Conservation (phyloP, 2,113 vertebrate genomes). For the Ardeotis arabs region DNA sequence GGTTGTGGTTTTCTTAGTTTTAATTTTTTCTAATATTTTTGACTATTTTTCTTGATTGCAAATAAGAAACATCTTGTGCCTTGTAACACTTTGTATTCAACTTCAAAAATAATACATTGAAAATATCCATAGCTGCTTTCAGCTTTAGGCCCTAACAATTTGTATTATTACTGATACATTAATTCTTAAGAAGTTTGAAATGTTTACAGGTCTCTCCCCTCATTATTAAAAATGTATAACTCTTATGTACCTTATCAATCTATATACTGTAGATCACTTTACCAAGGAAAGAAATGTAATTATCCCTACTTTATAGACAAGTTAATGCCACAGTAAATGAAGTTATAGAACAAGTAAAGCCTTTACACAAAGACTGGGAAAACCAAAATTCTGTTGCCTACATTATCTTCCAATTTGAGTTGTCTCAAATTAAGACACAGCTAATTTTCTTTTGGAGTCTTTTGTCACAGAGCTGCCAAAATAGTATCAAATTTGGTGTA, state of each 20-base stretch:
- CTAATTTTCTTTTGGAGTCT: background rate
- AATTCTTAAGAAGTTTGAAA: background rate
- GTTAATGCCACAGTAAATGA: background rate
- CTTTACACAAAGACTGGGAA: background rate
- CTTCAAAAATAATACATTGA: background rate
- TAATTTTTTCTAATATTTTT: background rate
- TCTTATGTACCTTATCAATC: background rate
- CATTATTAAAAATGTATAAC: conserved; percentile 1
- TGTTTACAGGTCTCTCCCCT: background rate
- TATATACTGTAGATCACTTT: background rate
- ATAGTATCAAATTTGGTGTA: background rate
- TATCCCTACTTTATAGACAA: background rate
- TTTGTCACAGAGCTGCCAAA: background rate
- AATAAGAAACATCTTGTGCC: background rate
- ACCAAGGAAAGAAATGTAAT: background rate
- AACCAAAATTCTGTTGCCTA: background rate
- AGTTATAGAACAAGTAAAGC: background rate
- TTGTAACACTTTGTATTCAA: background rate
- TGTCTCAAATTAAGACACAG: background rate
- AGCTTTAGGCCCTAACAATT: background rate
- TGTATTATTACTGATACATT: background rate
- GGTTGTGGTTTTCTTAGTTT: background rate
- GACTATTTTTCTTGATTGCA: background rate
- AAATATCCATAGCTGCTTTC: background rate
- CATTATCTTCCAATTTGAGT: background rate